Evolutionary conservation across 2,888 invertebrate species (phyloP), one percentile per base, ranked within the genome.

Genomic region (Thelaira solivaga): DNA sequence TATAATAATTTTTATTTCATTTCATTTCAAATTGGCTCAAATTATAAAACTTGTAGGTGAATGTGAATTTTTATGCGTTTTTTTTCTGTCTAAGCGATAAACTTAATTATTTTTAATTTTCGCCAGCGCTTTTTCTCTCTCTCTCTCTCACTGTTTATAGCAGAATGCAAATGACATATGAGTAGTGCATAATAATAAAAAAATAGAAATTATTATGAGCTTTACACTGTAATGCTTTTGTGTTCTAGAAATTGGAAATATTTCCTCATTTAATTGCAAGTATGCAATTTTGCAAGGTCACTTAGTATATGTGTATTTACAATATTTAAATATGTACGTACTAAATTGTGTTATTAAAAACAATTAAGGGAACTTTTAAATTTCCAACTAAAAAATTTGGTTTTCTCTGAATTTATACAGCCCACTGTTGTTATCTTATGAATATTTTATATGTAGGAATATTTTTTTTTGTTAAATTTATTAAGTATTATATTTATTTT

Each of bases 181-280:
- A 53, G 45, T 53, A 67, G 29, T 57, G n/a, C n/a, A 65, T 57
- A n/a, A 24, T 13, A 13, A 29, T 34, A 26, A 34, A 36, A 47
- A 43, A 67, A 16, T 18, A 26, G 47, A 0, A 7, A 36, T 10
- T 39, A 39, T 6, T 39, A 39, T 0, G 7, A 13, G n/a, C n/a
- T n/a, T n/a, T n/a, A n/a, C n/a, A n/a, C n/a, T n/a, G n/a, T n/a
- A n/a, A n/a, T n/a, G 16, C 4, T 11, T 49, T 43, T 45, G 45
- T 61, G 45, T 45, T 20, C 6, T 61, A 51, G 51, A 65, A 13
- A 41, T 41, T 31, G 47, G 4, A 55, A 55, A 69, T 57, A 53
- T 69, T 76, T 76, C 76, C 76, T 69, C 16, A 65, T 72, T 64
- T 69, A 68, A 64, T 68, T 51, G 39, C 13, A 64, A 69, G 31